phyloP scores from a whole-genome alignment of 2,888 invertebrate genomes.

The Plemyria rubiginata region DNA sequence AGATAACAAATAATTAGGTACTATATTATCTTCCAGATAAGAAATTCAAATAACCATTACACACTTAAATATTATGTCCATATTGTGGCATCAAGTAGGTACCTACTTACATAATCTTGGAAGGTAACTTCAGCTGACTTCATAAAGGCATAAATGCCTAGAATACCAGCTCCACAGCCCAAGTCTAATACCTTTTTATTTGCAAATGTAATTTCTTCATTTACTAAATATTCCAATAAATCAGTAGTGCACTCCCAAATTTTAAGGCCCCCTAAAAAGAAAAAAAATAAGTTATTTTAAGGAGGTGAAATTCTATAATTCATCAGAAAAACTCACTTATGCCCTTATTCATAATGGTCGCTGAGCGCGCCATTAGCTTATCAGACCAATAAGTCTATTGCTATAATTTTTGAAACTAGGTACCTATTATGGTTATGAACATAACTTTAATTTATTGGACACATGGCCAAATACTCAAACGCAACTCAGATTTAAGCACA shows the following conservation, averaged over 20 bases:
- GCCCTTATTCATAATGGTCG: no score
- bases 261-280: slow-evolving; percentile 92
- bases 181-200: slow-evolving; percentile 90
- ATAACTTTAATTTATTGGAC: no score
- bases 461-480: no score
- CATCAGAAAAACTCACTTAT: no score
- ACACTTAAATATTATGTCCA: background rate
- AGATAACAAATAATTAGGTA: slow-evolving; percentile 16
- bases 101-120: slow-evolving; percentile 98
- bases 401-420: no score
- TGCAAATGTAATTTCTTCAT: slow-evolving; percentile 62
- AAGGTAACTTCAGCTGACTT: slow-evolving; percentile 90
- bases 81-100: background rate
- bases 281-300: background rate
- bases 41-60: background rate
- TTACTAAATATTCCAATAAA: slow-evolving; percentile 87
- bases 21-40: slow-evolving; percentile 12
- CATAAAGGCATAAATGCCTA: slow-evolving; percentile 91
- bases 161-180: slow-evolving; percentile 96
- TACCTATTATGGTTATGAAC: no score
- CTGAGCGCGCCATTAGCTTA: no score
- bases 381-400: no score
- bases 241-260: slow-evolving; percentile 98
- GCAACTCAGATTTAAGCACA: no score
- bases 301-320: no score